Conservation (phyloP, 2,888 invertebrate genomes). For the Melinaea marsaeus region DNA sequence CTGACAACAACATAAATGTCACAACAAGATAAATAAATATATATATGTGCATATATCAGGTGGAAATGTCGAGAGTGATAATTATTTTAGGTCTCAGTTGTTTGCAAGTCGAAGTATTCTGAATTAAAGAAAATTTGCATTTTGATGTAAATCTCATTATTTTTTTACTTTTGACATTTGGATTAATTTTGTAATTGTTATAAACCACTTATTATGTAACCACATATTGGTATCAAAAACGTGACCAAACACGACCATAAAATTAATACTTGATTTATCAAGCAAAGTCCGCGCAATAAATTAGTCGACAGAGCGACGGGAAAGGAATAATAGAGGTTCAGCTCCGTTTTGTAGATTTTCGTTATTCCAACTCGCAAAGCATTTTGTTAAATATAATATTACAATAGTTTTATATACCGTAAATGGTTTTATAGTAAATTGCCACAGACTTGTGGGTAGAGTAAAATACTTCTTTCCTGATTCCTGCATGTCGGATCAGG, state of each 20-base stretch:
- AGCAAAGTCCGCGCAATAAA: too few relatives aligned
- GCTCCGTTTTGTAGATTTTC: background rate
- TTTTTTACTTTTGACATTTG: too few relatives aligned
- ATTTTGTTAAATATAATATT: too few relatives aligned
- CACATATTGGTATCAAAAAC: too few relatives aligned
- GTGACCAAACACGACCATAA: too few relatives aligned
- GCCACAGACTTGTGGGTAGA: conserved; percentile 9
- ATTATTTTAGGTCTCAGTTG: background rate
- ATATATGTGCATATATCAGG: background rate
- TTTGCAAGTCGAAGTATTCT: conserved; percentile 1
- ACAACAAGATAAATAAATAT: background rate
- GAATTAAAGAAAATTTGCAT: conserved; percentile 1
- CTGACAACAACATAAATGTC: background rate
- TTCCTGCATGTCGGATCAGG: conserved; percentile 7
- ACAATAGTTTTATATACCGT: background rate
- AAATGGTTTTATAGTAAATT: background rate
- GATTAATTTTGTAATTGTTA: too few relatives aligned
- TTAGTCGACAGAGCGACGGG: too few relatives aligned
- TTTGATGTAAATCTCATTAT: too few relatives aligned
- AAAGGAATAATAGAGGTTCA: too few relatives aligned
- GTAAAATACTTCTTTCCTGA: conserved; percentile 17
- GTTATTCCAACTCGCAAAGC: too few relatives aligned
- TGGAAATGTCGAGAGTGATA: background rate
- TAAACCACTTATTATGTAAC: too few relatives aligned
- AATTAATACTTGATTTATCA: too few relatives aligned